phyloP scores from a whole-genome alignment of 2,797 vertebrate genomes.

The Sebastes trivittatus region DNA sequence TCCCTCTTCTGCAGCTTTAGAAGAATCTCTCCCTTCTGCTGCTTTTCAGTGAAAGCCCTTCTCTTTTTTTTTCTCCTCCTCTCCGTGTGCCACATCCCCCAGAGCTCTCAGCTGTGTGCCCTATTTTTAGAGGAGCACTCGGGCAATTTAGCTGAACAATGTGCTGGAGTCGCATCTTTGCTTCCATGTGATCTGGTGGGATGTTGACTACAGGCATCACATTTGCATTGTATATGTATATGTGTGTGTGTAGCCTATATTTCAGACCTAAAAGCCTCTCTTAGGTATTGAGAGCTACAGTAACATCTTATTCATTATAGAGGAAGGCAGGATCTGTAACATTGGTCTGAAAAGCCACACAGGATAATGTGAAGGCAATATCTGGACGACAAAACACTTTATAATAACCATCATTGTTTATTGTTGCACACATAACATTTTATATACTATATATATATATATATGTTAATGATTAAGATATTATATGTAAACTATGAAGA shows the following conservation, averaged over 20 bases:
- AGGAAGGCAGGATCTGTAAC: not conserved
- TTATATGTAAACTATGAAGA: no score
- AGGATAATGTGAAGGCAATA: not conserved
- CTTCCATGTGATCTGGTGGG: conserved; percentile 47
- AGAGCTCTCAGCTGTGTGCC: conserved; percentile 70
- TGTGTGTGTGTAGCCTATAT: conserved; percentile 8
- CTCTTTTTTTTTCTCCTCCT: conserved; percentile 5
- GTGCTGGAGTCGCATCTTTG: conserved; percentile 54
- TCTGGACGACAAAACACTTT: not conserved
- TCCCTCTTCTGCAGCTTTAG: conserved; percentile 34
- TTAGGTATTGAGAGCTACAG: not conserved
- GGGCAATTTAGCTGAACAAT: conserved; percentile 70
- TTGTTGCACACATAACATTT: no score
- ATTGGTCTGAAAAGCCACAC: not conserved
- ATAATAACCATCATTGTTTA: no score
- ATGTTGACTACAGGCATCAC: conserved; percentile 50
- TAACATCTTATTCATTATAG: not conserved
- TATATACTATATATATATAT: no score
- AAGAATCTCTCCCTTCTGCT: conserved; percentile 32
- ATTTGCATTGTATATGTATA: conserved; percentile 20
- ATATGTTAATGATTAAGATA: no score
- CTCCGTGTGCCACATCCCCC: conserved; percentile 51
- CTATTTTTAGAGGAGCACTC: conserved; percentile 74
- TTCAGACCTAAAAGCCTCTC: not conserved
- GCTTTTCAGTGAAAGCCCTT: conserved; percentile 52